Percentiles rank a stretch among this genome's conserved stretches.
These are phyloP conservation scores for Graptemys geographica DNA, from an alignment of 2,797 vertebrate genomes.

Conservation along the genomic window DNA sequence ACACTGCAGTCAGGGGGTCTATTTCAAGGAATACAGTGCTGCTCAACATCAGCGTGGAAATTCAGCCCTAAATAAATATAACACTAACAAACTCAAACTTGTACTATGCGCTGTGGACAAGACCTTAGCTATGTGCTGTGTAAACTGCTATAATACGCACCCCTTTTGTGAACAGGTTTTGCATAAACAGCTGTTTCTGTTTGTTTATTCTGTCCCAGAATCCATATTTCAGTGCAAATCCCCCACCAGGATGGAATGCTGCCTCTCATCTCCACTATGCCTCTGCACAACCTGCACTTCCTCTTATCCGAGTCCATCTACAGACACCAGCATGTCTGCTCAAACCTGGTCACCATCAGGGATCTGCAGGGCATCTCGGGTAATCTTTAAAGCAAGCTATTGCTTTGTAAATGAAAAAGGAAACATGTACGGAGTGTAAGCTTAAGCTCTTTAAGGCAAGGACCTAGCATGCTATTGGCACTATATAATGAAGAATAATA, in stretches of 20 bases:
- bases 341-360: constrained; percentile 90
- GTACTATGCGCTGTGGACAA: too few relatives aligned
- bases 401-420: not conserved
- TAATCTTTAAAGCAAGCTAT: constrained; percentile 58
- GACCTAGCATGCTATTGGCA: not conserved
- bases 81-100: not conserved
- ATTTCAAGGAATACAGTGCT: not conserved
- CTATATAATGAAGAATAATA: not conserved
- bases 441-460: not conserved
- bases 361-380: constrained; percentile 92
- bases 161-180: not conserved
- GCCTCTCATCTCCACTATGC: constrained; percentile 96
- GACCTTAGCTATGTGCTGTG: not conserved
- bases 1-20: not conserved
- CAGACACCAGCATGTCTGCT: constrained; percentile 97
- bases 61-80: not conserved
- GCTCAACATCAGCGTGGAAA: not conserved
- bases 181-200: not conserved
- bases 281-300: constrained; percentile 96
- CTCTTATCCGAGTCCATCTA: constrained; percentile 98
- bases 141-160: not conserved
- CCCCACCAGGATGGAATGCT: constrained; percentile 99
- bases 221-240: constrained; percentile 98
- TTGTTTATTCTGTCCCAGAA: constrained; percentile 80
- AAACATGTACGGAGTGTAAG: not conserved